Evolutionary conservation across 1,140 invertebrate species (phyloP), one percentile per base, ranked within the genome.

Genomic region (Stegodyphus mimosarum): DNA sequence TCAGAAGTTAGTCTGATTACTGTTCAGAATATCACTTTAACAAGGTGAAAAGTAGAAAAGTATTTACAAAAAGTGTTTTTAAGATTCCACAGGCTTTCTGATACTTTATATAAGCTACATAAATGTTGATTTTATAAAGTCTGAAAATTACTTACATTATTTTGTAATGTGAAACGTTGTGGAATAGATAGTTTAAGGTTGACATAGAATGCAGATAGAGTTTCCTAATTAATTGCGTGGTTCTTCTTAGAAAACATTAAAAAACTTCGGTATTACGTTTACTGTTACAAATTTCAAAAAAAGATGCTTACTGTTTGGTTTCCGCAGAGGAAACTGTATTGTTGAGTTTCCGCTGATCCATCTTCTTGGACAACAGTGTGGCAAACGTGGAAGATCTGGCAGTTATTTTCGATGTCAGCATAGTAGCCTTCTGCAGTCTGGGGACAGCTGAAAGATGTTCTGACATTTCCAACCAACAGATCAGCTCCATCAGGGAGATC

Each of bases 281-380:
- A 33, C 33, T 33, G 33, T 60, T 15, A 60, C 1, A 9, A 60
- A 60, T 60, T 11, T 15, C 1, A 2, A 4, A 60, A 33, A 33
- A 67, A 5, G 13, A 67, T 67, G 17, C 49, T 75, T 18, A 95
- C 92, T n/a, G 95, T 95, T 11, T 93, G 93, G 89, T 95, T 95
- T n/a, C 94, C 94, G 88, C 95, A 95, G 4, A 93, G 91, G 90
- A 95, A 95, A 66, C 84, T 87, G 73, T 81, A 87, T 33, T 86
- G 87, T 48, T 85, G 66, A 4, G 74, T 87, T 49, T 79, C 76
- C 1, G 76, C 33, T 5, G 55, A 53, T 55, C 85, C 85, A 75
- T 80, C 77, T 60, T 72, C 85, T 79, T 86, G 17, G 10, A 64
- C 53, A 11, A 63, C 60, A 0, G 95, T 95, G 63, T 95, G 89